Percentiles rank a stretch among this genome's conserved stretches.
Conservation (phyloP, 2,113 vertebrate genomes). For the Meriones unguiculatus region DNA sequence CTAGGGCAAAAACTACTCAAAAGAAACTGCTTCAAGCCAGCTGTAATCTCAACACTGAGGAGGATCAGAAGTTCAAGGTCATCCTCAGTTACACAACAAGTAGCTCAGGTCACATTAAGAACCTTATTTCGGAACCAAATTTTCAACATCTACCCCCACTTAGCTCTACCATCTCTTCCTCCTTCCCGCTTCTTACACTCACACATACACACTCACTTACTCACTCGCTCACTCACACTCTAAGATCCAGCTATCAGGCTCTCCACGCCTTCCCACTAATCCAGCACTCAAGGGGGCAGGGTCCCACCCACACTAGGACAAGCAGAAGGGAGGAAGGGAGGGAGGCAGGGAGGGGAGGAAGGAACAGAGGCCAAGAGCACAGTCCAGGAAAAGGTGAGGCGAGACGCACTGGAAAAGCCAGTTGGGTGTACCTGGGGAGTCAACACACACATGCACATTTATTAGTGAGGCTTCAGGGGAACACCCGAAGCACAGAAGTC, state of each 20-base stretch:
- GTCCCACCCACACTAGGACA: neutral
- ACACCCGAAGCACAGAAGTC: neutral
- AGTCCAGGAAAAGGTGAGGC: slow-evolving; percentile 65
- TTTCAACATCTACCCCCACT: neutral
- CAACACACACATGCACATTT: neutral
- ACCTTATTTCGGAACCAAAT: neutral
- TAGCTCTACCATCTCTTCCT: too few relatives aligned
- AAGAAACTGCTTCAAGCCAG: neutral
- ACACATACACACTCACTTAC: neutral
- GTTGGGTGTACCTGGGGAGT: slow-evolving; percentile 40
- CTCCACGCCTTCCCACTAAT: neutral
- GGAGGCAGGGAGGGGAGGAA: too few relatives aligned
- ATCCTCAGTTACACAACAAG: neutral
- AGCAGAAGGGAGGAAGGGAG: neutral
- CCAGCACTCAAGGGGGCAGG: neutral
- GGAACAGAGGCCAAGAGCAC: neutral
- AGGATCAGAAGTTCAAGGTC: neutral
- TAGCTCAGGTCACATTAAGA: neutral
- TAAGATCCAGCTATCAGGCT: neutral
- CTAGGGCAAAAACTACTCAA: neutral
- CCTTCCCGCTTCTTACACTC: neutral
- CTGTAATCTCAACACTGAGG: neutral
- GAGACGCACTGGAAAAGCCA: slow-evolving; percentile 56
- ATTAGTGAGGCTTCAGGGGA: neutral
- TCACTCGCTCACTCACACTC: neutral